A percentile compares a stretch with the other conserved stretches of the same genome.
phyloP scores from a whole-genome alignment of 2,797 vertebrate species.

The Argyrosomus regius region DNA sequence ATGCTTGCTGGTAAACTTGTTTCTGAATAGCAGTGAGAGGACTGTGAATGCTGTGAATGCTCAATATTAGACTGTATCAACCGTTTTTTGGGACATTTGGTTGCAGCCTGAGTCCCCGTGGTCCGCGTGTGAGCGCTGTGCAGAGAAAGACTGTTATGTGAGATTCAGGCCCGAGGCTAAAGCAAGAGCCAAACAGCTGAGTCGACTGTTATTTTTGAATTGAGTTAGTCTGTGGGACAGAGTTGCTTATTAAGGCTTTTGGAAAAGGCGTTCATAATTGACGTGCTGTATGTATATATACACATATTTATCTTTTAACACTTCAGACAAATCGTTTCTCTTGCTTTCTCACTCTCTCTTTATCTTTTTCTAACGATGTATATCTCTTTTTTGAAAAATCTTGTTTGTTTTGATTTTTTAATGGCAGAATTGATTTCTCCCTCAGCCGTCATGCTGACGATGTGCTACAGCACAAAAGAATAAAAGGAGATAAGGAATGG shows the following conservation, averaged over 20 bases:
- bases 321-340: constrained; percentile 25
- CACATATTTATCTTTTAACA: constrained; percentile 38
- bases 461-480: constrained; percentile 57
- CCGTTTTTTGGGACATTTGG: constrained; percentile 38
- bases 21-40: constrained; percentile 30
- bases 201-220: constrained; percentile 70
- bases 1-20: constrained; percentile 27
- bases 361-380: constrained; percentile 20
- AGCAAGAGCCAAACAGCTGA: constrained; percentile 76
- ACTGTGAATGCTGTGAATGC: constrained; percentile 18
- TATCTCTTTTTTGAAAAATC: constrained; percentile 54
- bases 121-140: constrained; percentile 57
- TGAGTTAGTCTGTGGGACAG: constrained; percentile 66
- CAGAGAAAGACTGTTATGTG: constrained; percentile 60
- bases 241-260: constrained; percentile 77
- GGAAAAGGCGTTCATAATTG: constrained; percentile 63
- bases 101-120: constrained; percentile 32
- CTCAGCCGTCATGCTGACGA: constrained; percentile 54
- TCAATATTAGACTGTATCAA: constrained; percentile 15
- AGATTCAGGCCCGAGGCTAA: constrained; percentile 70
- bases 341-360: constrained; percentile 20
- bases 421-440: constrained; percentile 73
- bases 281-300: constrained; percentile 42
- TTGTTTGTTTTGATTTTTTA: constrained; percentile 70
- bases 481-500: constrained; percentile 70